Evolutionary conservation across 2,113 vertebrate genomes (phyloP), one percentile per base, ranked within the genome.

Genomic region (Anoplopoma fimbria): DNA sequence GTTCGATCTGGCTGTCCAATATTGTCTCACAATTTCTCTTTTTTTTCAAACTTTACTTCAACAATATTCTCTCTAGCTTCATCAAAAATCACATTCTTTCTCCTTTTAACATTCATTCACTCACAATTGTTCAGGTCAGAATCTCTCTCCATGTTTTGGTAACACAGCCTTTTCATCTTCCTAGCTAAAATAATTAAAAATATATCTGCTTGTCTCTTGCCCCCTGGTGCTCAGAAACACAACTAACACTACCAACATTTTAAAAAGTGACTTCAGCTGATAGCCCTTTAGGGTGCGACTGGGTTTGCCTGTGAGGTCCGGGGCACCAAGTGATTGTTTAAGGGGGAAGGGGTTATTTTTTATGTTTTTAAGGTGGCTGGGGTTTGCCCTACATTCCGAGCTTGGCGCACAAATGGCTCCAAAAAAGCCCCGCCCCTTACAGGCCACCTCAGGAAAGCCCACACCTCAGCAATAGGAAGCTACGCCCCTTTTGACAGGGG

Each of bases 311-410:
- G 93, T 93, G 87, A 95, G 94, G 77, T 89, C 36, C 88, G 91
- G 95, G 94, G 93, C 94, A 95, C 93, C 80, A 67, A 78, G 82
- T 88, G 79, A 72, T 49, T 69, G 2, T 73, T 81, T 84, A n/a
- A 45, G 29, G 68, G 85, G 69, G 29, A 47, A 55, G 75, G 80
- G 70, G 3, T 83, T 19, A 0, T 65, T 72, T 29, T 45, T 63
- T 23, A 0, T 49, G 6, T 63, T 91, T 81, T 87, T 75, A 60
- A 55, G 82, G 70, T 84, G 85, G 85, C 76, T 89, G 93, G 95
- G 92, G 75, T 80, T 94, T 94, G 89, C 92, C 93, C 92, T 95
- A 96, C 95, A 95, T 96, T 96, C 95, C 0, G 83, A 94, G 86
- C 94, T 95, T 94, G 94, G 94, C 58, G 94, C 93, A 90, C 92